Evolutionary conservation across 1,140 invertebrate species (phyloP).

Genomic region (Trachelipus rathkii): DNA sequence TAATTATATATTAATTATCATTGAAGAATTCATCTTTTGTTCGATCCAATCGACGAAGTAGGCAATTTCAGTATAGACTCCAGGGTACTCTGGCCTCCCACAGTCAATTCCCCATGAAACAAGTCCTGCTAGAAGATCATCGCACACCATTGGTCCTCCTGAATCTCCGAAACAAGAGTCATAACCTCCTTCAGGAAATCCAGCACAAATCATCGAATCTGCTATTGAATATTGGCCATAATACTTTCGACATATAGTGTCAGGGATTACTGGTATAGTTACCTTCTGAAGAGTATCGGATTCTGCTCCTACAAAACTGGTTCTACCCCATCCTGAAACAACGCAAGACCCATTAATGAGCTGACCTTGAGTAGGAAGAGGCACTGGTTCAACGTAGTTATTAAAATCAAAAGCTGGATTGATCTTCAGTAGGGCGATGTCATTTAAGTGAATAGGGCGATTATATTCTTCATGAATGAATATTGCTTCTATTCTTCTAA

Average conservation of each 20-base stretch:
- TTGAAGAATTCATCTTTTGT: neutral
- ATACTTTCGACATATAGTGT: slow-evolving; percentile 25
- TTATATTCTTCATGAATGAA: slow-evolving; percentile 9
- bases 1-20: neutral
- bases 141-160: slow-evolving; percentile 55
- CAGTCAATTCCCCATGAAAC: slow-evolving; percentile 53
- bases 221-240: slow-evolving; percentile 26
- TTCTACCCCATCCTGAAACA: slow-evolving; percentile 56
- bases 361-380: slow-evolving; percentile 46
- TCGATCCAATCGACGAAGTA: slow-evolving; percentile 50
- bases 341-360: slow-evolving; percentile 48
- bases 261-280: slow-evolving; percentile 29
- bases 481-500: neutral
- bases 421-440: slow-evolving; percentile 62
- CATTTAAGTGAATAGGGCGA: slow-evolving; percentile 51
- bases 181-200: slow-evolving; percentile 49
- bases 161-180: slow-evolving; percentile 48
- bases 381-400: slow-evolving; percentile 52
- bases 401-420: slow-evolving; percentile 55
- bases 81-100: slow-evolving; percentile 50
- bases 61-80: slow-evolving; percentile 52
- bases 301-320: slow-evolving; percentile 41
- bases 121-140: slow-evolving; percentile 52
- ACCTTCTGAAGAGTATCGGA: slow-evolving; percentile 30
- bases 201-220: slow-evolving; percentile 49